phyloP scores from a whole-genome alignment of 2,888 invertebrate genomes.

The Euphydryas editha region DNA sequence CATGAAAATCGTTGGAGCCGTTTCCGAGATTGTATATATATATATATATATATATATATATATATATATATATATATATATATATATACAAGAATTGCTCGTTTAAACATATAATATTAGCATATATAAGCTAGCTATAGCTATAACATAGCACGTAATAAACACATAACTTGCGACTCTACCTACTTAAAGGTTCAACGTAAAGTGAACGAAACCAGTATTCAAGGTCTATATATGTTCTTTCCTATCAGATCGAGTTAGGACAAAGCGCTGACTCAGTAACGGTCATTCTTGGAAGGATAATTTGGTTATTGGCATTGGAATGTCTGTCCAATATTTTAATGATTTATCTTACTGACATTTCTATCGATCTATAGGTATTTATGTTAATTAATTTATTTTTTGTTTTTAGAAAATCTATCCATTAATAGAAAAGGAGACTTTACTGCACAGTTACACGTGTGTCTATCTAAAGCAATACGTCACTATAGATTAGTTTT shows the following conservation, averaged over 20 bases:
- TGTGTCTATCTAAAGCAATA: too few relatives aligned
- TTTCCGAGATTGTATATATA: too few relatives aligned
- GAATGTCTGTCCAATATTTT: neutral
- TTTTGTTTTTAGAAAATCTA: neutral
- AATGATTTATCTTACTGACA: neutral
- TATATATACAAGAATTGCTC: too few relatives aligned
- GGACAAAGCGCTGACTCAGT: constrained; percentile 44
- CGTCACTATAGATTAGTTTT: too few relatives aligned
- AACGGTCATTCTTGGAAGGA: constrained; percentile 51
- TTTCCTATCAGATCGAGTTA: constrained; percentile 9
- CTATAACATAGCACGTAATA: neutral
- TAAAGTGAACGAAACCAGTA: constrained; percentile 13
- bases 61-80: too few relatives aligned
- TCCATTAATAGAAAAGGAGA: too few relatives aligned
- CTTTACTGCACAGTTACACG: too few relatives aligned
- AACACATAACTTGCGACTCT: neutral
- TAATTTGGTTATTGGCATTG: constrained; percentile 39
- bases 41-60: too few relatives aligned
- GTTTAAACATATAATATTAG: too few relatives aligned
- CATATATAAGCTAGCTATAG: too few relatives aligned
- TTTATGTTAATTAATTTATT: neutral
- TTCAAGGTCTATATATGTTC: constrained; percentile 23
- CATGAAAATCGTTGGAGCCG: too few relatives aligned
- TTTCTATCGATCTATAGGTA: neutral
- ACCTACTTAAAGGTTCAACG: constrained; percentile 2